phyloP scores from a whole-genome alignment of 1,140 invertebrate genomes.

The Neodiprion fabricii region DNA sequence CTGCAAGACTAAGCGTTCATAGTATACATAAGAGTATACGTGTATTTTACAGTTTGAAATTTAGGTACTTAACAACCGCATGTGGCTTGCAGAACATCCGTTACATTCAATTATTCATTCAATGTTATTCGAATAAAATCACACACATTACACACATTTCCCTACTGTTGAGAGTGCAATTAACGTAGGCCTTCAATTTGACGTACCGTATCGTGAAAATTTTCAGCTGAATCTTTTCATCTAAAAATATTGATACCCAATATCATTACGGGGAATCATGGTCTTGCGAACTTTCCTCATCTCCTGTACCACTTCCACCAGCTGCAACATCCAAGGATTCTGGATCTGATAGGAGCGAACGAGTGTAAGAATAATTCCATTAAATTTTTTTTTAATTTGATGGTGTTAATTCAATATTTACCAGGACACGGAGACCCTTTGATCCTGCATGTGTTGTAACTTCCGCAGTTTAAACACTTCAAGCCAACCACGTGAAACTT shows the following conservation, averaged over 20 bases:
- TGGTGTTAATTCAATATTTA: slow-evolving; percentile 22
- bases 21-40: too few species aligned
- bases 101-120: background rate
- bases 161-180: background rate
- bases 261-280: slow-evolving; percentile 31
- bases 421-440: slow-evolving; percentile 64
- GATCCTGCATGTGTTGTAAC: slow-evolving; percentile 84
- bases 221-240: background rate
- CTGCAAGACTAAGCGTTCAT: too few species aligned
- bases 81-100: background rate
- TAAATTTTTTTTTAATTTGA: background rate
- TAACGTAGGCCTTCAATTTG: background rate
- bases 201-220: background rate
- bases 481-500: slow-evolving; percentile 85
- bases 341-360: slow-evolving; percentile 35
- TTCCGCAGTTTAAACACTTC: slow-evolving; percentile 83
- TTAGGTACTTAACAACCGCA: background rate
- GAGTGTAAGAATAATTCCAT: background rate
- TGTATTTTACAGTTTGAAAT: too few species aligned
- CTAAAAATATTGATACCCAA: background rate
- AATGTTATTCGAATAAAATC: background rate
- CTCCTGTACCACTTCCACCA: slow-evolving; percentile 37
- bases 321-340: slow-evolving; percentile 42
- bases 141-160: background rate
- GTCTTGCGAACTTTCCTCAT: slow-evolving; percentile 38